These are phyloP conservation scores for Drosophila anceps DNA, from an alignment of 2,888 invertebrate genomes.

Conservation along the genomic window DNA sequence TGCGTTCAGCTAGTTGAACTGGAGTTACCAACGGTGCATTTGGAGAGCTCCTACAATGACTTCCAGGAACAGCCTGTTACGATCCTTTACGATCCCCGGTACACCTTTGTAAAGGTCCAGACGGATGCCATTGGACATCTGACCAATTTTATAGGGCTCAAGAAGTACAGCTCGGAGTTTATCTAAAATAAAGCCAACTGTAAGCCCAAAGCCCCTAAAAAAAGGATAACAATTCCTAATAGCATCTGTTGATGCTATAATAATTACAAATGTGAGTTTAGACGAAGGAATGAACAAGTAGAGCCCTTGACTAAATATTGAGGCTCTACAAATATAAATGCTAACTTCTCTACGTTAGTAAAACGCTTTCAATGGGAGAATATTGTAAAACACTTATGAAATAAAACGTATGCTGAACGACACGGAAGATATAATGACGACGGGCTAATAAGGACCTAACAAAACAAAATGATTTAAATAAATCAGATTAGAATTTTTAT, in stretches of 20 bases:
- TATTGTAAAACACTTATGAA: background rate
- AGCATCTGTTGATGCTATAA: background rate
- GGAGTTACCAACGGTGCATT: conserved; percentile 67
- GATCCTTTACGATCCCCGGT: conserved; percentile 86
- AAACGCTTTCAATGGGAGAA: background rate
- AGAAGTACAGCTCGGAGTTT: conserved; percentile 86
- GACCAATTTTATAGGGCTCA: conserved; percentile 87
- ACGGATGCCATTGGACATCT: conserved; percentile 86
- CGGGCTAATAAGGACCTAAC: background rate
- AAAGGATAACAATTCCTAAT: too few relatives aligned
- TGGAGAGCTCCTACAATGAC: conserved; percentile 75
- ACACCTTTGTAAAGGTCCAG: conserved; percentile 86
- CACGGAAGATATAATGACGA: background rate
- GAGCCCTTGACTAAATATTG: background rate
- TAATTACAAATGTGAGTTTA: background rate
- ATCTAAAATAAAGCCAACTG: conserved; percentile 67
- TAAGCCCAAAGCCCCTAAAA: background rate
- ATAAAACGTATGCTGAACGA: too few relatives aligned
- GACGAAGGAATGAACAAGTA: background rate
- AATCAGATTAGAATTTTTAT: background rate
- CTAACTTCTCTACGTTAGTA: background rate
- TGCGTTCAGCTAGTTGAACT: conserved; percentile 86
- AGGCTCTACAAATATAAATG: background rate
- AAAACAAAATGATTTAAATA: background rate
- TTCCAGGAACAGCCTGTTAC: conserved; percentile 83